Base-by-base conservation (phyloP, 1,140 invertebrate species). In the Acromyrmex heyeri region DNA sequence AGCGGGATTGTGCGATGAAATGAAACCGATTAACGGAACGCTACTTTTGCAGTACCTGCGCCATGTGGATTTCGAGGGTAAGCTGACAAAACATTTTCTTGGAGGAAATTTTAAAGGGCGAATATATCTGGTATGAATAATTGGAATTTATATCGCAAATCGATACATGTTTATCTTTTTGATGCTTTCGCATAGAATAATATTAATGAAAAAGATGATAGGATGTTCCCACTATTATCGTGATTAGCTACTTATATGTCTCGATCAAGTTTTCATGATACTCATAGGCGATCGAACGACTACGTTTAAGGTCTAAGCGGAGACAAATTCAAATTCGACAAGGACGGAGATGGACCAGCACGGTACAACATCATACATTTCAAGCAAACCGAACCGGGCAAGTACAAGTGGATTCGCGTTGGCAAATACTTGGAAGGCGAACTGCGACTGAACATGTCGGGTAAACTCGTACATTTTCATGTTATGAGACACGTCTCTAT, bases 291-390 rank as follows among this genome's bases (percentile, higher is more conserved):
- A 85, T 78, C 14, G 67, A 83, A 38, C 78, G 38, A 38, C 12
- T 77, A 50, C 61, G 24, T 87, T 88, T 18, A 89, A 97, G 98
- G 98, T 92, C 95, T 99, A 16, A 98, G 97, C 88, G 98, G 98
- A 7, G 98, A 99, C 93, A 96, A 97, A 90, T 99, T 99, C 94
- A 97, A 97, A 86, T 99, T 99, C 94, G 98, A 98, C 93, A 95
- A 94, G 18, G 98, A 98, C 91, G 98, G 98, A 1, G 99, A 99
- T 92, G 99, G 98, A 0, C 98, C 99, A 0, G 98, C 98, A 0
- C 96, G 98, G 5, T 99, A 99, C 95, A 98, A 99, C 91, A 99
- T 99, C 82, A 97, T 99, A 65, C 99, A 99, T 93, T 99, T 99
- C 96, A 98, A 98, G 93, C 98, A 99, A 93, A 96, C 97, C 1